Evolutionary conservation across 2,113 vertebrate genomes (phyloP).

Genomic region (Pionites leucogaster): DNA sequence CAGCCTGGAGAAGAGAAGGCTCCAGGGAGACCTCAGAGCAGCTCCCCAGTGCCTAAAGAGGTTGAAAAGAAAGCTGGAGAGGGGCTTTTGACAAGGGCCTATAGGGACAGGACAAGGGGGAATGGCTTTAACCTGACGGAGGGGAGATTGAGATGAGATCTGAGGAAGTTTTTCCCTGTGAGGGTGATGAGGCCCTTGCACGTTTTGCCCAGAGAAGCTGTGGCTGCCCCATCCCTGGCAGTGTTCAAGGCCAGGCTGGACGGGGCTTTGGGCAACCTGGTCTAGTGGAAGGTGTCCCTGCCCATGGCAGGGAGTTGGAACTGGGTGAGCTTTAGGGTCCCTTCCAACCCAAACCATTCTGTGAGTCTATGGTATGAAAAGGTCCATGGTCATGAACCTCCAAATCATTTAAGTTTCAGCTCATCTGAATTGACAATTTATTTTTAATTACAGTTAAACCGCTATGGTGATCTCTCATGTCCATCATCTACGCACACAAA

Average conservation of each 20-base stretch:
- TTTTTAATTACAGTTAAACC: not conserved
- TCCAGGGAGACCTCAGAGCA: not conserved
- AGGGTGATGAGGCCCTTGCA: too few species aligned
- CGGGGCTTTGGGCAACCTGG: not conserved
- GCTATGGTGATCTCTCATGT: accelerated
- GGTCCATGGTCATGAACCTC: not conserved
- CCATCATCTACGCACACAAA: accelerated
- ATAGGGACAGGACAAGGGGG: too few species aligned
- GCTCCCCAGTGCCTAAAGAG: not conserved
- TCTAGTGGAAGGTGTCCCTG: not conserved
- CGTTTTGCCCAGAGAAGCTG: not conserved
- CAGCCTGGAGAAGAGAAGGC: not conserved
- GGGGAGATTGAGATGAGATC: too few species aligned
- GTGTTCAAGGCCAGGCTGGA: not conserved
- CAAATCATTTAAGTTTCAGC: not conserved
- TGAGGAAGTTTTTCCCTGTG: too few species aligned
- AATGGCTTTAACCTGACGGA: too few species aligned
- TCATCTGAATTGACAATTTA: not conserved
- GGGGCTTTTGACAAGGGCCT: too few species aligned
- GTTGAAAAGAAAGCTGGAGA: not conserved
- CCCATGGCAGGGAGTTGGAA: not conserved
- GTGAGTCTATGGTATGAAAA: not conserved
- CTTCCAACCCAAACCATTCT: not conserved
- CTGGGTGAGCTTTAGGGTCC: not conserved
- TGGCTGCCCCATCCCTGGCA: not conserved